Base-by-base conservation (phyloP, 2,888 invertebrate genomes). In the Mythimna ferrago region DNA sequence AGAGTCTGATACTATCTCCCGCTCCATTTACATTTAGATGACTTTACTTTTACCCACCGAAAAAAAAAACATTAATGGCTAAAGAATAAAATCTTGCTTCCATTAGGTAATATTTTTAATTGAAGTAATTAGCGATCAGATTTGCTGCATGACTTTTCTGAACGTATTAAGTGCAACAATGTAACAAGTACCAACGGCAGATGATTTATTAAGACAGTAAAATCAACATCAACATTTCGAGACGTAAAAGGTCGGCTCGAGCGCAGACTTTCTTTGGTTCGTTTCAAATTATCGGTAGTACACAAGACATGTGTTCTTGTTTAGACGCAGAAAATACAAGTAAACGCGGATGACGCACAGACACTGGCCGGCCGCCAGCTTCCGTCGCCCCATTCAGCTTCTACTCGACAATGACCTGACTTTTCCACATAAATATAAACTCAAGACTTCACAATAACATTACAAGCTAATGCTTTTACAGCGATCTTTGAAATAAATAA, bases 341-440 rank as follows among this genome's bases (percentile, higher is more conserved):
- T 89, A 88, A 90, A 88, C 86, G 85, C 80, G 81, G 74, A 89
- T 96, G 96, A 96, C 96, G 95, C 95, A 96, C 91, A 84, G 78
- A 66, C 71, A 26, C 89, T 96, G 96, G 96, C 92, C n/a, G 5
- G 0, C 0, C 26, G 93, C 96, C 96, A 95, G 93, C 86, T 93
- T 93, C 94, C 95, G 94, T 86, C 89, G 91, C 87, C 88, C 90
- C 95, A 95, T 95, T 95, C 95, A 96, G 93, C 84, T 92, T 89
- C 89, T 76, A 82, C 76, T 93, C 95, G 94, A 91, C 95, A 95
- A 95, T 95, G 96, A 95, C 95, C 95, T 89, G 94, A 92, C 93
- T 93, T 89, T 86, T 82, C 81, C 74, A 90, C 89, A 89, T 85
- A 90, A 88, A 89, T 87, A 89, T 86, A 78, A 72, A 78, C 76